A percentile compares a stretch with the other conserved stretches of the same genome.
Evolutionary conservation across 2,797 vertebrate genomes (phyloP).

Genomic region (Acropternis orthonyx): DNA sequence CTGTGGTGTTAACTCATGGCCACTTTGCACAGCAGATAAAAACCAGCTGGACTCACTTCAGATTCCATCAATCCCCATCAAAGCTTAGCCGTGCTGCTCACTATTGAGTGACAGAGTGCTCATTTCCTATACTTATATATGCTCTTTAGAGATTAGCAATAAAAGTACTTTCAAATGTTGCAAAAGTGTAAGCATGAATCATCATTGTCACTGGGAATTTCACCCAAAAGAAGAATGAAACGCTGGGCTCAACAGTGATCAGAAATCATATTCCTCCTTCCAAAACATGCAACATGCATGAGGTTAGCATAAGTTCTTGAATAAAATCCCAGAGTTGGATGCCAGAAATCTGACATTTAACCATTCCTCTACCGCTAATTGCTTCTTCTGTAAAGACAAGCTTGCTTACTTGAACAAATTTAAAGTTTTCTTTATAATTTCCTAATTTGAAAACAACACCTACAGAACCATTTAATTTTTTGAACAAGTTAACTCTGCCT

Average conservation of each 20-base stretch:
- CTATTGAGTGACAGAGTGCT: not conserved
- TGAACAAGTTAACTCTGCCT: not conserved
- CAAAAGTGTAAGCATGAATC: not conserved
- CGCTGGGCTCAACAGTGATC: not conserved
- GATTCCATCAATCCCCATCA: not conserved
- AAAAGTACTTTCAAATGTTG: not conserved
- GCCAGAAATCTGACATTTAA: not conserved
- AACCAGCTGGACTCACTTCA: not conserved
- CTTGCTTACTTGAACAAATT: not conserved
- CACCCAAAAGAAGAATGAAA: not conserved
- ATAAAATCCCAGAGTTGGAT: not conserved
- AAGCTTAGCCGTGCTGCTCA: not conserved
- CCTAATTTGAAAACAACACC: not conserved
- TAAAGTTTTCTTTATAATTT: not conserved
- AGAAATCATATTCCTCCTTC: not conserved
- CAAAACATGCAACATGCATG: not conserved
- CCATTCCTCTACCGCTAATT: not conserved
- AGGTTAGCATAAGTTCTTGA: not conserved
- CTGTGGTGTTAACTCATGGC: rapidly evolving
- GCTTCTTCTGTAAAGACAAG: not conserved
- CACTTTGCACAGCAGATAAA: not conserved
- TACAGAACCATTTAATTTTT: not conserved
- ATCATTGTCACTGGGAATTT: not conserved
- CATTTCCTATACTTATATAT: not conserved
- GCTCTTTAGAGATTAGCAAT: constrained; percentile 2